Evolutionary conservation across 2,888 invertebrate genomes (phyloP), one percentile per base, ranked within the genome.

Genomic region (Ormia ochracea): DNA sequence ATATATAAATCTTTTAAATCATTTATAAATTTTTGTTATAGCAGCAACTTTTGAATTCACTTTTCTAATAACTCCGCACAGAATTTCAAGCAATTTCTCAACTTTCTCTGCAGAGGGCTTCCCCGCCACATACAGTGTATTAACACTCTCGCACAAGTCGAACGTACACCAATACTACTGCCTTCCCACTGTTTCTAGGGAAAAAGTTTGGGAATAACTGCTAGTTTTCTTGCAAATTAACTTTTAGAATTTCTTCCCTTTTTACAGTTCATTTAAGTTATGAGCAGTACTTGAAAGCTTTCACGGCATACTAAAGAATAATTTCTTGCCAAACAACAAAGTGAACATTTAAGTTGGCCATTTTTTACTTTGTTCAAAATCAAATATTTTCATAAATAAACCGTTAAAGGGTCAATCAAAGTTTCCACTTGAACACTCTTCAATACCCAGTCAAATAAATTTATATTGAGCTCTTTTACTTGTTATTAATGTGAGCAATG

Each of bases 311-410:
- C 28, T n/a, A 21, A 54, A 54, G 19, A 63, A 52, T 68, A 7
- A 43, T 50, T 75, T 66, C 66, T 50, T 59, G 31, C 33, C 12
- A 28, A 41, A 38, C 28, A 70, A 70, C 61, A 33, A 77, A 77
- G 38, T 77, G 76, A 69, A 77, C 76, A 77, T 77, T 70, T 70
- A 69, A 70, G 31, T 80, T 80, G 76, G 80, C 72, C 76, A 56
- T 72, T 80, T 79, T 56, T 65, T 26, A 10, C 17, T 12, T 28
- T 63, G 61, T 69, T 69, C 38, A 43, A 56, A 66, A 80, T 76
- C 70, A 76, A 80, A 80, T 80, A 80, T 80, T 80, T 80, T 80
- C 63, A 68, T 80, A 59, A 76, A 73, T 73, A 76, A 61, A 45
- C 50, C 76, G 54, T 68, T 73, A 80, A 80, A 80, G 80, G 76